phyloP scores from a whole-genome alignment of 2,888 invertebrate genomes.

The Tribolium freemani region DNA sequence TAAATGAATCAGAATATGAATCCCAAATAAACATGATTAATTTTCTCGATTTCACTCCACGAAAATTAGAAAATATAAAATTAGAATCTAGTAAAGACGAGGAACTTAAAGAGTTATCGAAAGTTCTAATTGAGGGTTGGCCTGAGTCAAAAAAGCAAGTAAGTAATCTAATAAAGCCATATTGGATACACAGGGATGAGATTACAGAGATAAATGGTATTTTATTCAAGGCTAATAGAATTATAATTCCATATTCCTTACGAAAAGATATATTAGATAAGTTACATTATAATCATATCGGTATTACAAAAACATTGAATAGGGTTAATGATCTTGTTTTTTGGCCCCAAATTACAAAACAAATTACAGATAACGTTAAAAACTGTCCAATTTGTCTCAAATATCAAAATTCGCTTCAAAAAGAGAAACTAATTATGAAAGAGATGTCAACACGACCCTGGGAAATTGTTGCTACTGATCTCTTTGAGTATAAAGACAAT shows the following conservation, averaged over 20 bases:
- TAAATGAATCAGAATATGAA: too few species aligned
- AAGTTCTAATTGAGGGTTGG: not conserved
- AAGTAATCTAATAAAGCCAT: not conserved
- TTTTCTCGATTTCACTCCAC: too few species aligned
- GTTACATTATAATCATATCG: slow-evolving; percentile 4
- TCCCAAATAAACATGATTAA: too few species aligned
- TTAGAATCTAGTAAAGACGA: not conserved
- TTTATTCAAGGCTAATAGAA: too few species aligned
- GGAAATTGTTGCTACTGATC: slow-evolving; percentile 22
- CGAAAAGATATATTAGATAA: slow-evolving; percentile 11
- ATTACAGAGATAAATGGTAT: not conserved
- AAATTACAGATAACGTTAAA: slow-evolving; percentile 5
- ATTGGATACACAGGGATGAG: not conserved
- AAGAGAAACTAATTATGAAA: slow-evolving; percentile 10
- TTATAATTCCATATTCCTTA: too few species aligned
- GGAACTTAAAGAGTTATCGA: too few species aligned
- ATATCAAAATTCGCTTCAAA: slow-evolving; percentile 14
- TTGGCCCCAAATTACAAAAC: slow-evolving; percentile 8
- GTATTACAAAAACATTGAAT: slow-evolving; percentile 13
- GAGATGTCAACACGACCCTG: slow-evolving; percentile 18
- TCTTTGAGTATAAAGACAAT: slow-evolving; percentile 14
- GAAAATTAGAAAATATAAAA: not conserved
- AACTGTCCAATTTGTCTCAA: slow-evolving; percentile 2
- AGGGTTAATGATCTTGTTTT: not conserved
- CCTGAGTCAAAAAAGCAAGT: not conserved